Evolutionary conservation across 92 coral and sea anemone species (phyloP).

Genomic region (Palythoa caribaeorum): DNA sequence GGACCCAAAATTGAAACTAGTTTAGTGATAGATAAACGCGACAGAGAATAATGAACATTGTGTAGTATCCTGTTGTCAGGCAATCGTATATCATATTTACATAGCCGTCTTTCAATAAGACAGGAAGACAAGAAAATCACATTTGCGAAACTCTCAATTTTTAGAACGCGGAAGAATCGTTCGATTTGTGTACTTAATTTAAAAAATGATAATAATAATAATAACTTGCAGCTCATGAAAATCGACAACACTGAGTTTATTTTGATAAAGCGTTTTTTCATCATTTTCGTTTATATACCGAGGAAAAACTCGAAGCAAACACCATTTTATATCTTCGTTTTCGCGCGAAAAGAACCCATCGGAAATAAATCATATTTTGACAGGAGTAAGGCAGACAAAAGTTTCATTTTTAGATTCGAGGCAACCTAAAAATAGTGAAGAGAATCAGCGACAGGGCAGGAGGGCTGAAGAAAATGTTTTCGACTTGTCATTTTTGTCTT

Average conservation of each 20-base stretch:
- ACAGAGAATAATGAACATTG: background rate
- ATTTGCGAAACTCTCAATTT: constrained; percentile 28
- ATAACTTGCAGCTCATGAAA: constrained; percentile 28
- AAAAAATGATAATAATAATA: constrained; percentile 28
- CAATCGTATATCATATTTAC: constrained; percentile 26
- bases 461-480: constrained; percentile 20
- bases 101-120: constrained; percentile 22
- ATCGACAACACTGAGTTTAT: constrained; percentile 40
- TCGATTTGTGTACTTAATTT: constrained; percentile 53
- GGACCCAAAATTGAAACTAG: constrained; percentile 36
- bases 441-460: constrained; percentile 26
- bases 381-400: background rate
- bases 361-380: constrained; percentile 13
- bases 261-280: constrained; percentile 54
- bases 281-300: constrained; percentile 59
- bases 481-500: constrained; percentile 17
- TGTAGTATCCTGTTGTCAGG: constrained; percentile 27
- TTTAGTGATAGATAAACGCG: constrained; percentile 4
- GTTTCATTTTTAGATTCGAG: constrained; percentile 3
- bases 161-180: constrained; percentile 39
- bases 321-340: constrained; percentile 50
- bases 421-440: constrained; percentile 37
- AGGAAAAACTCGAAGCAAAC: constrained; percentile 58
- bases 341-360: constrained; percentile 43
- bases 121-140: constrained; percentile 17